These are phyloP conservation scores for Thryonomys swinderianus DNA, from an alignment of 2,113 vertebrate species.

Conservation along the genomic window DNA sequence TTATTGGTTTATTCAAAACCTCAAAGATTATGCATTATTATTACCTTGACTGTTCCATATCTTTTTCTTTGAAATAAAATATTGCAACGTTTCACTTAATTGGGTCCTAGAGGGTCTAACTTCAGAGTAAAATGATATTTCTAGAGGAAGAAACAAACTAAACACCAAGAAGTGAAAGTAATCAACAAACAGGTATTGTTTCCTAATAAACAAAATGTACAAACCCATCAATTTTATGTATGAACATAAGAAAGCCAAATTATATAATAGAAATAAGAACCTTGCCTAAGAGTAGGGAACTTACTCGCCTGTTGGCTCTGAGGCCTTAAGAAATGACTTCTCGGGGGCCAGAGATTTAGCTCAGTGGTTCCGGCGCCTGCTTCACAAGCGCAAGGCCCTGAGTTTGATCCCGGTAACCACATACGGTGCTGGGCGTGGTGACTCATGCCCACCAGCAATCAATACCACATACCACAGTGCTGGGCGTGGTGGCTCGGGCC, in stretches of 20 bases:
- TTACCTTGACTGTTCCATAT: constrained; percentile 22
- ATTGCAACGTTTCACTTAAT: constrained; percentile 17
- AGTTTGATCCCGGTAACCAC: no score
- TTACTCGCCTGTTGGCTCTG: neutral
- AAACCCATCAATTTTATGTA: constrained; percentile 53
- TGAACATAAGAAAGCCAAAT: constrained; percentile 21
- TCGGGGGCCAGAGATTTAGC: no score
- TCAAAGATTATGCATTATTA: constrained; percentile 10
- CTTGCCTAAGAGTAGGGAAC: neutral
- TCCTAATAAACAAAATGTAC: constrained; percentile 52
- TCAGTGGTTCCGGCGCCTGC: no score
- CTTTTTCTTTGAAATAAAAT: constrained; percentile 63
- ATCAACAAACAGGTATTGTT: constrained; percentile 28
- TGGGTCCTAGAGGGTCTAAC: neutral
- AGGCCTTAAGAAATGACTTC: constrained; percentile 12
- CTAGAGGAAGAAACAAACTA: constrained; percentile 49
- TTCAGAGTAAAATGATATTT: constrained; percentile 50
- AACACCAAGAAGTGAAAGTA: constrained; percentile 51
- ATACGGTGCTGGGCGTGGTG: no score
- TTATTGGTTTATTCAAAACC: constrained; percentile 57
- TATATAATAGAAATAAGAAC: neutral
- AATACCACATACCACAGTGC: no score
- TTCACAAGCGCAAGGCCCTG: no score
- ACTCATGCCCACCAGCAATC: no score
- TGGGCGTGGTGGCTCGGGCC: no score